These are phyloP conservation scores for Dallia pectoralis DNA, from an alignment of 2,797 vertebrate genomes.

Conservation along the genomic window DNA sequence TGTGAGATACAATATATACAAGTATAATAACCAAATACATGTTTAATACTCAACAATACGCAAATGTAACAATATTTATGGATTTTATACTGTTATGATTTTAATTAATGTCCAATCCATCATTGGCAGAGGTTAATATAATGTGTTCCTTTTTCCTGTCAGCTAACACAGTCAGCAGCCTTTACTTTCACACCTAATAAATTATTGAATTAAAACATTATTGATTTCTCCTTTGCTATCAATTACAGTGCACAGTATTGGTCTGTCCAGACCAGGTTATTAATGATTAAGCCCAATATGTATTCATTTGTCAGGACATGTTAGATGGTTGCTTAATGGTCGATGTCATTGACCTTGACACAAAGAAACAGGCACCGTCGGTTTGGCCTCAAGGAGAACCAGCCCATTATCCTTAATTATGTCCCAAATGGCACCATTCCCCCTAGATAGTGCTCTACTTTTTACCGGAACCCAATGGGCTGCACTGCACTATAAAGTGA, in stretches of 20 bases:
- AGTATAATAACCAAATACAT: too few relatives aligned
- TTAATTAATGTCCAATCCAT: too few relatives aligned
- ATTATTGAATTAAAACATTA: constrained; percentile 64
- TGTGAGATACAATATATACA: too few relatives aligned
- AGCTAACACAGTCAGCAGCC: constrained; percentile 2
- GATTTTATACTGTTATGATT: too few relatives aligned
- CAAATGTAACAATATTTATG: too few relatives aligned
- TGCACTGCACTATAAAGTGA: neutral
- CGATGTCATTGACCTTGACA: constrained; percentile 62
- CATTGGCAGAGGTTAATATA: constrained; percentile 38
- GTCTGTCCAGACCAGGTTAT: constrained; percentile 56
- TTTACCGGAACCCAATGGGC: neutral
- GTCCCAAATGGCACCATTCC: neutral
- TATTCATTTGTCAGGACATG: constrained; percentile 58
- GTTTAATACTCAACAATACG: too few relatives aligned
- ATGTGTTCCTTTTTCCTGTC: constrained; percentile 22
- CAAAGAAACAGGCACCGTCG: constrained; percentile 41
- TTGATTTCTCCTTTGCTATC: constrained; percentile 64
- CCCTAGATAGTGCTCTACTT: neutral
- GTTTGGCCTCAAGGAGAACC: constrained; percentile 50
- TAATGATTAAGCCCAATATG: constrained; percentile 61
- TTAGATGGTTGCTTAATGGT: constrained; percentile 62
- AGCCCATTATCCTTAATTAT: neutral
- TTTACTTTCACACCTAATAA: constrained; percentile 23
- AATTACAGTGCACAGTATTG: constrained; percentile 57